Percentiles rank a stretch among this genome's conserved stretches.
Conservation (phyloP, 2,888 invertebrate species). For the Oconnorella tubifera region DNA sequence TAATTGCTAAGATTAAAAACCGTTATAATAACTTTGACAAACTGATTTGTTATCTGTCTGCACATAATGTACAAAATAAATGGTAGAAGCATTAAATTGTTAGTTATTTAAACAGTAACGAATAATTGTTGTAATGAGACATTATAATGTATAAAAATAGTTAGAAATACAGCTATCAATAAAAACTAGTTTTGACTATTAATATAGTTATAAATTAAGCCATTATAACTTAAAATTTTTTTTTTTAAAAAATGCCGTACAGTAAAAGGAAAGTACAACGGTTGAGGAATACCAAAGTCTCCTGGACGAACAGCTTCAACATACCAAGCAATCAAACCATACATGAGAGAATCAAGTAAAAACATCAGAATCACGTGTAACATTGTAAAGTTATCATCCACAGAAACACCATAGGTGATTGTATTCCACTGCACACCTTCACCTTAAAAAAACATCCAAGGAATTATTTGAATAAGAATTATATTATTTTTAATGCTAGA, state of each 20-base stretch:
- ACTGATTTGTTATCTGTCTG: too few species aligned
- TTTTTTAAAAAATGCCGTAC: conserved; percentile 17
- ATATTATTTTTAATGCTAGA: not conserved
- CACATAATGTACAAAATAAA: not conserved
- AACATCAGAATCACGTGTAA: conserved; percentile 37
- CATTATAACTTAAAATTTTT: not conserved
- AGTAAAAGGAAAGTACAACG: conserved; percentile 16
- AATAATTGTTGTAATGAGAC: too few species aligned
- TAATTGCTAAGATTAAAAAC: too few species aligned
- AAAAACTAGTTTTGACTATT: too few species aligned
- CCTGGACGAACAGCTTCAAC: conserved; percentile 17
- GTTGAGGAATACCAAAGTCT: conserved; percentile 19
- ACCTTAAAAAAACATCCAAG: too few species aligned
- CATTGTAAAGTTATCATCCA: conserved; percentile 46
- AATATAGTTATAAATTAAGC: too few species aligned
- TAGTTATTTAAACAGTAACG: too few species aligned
- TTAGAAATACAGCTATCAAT: too few species aligned
- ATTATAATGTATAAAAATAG: too few species aligned
- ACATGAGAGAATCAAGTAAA: conserved; percentile 16
- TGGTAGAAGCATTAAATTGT: not conserved
- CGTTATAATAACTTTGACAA: too few species aligned
- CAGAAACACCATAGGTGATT: conserved; percentile 44
- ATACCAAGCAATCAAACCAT: conserved; percentile 16
- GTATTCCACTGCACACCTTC: conserved; percentile 31
- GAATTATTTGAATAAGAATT: not conserved